Evolutionary conservation across 1,140 invertebrate species (phyloP).

Genomic region (Zaprionus capensis): DNA sequence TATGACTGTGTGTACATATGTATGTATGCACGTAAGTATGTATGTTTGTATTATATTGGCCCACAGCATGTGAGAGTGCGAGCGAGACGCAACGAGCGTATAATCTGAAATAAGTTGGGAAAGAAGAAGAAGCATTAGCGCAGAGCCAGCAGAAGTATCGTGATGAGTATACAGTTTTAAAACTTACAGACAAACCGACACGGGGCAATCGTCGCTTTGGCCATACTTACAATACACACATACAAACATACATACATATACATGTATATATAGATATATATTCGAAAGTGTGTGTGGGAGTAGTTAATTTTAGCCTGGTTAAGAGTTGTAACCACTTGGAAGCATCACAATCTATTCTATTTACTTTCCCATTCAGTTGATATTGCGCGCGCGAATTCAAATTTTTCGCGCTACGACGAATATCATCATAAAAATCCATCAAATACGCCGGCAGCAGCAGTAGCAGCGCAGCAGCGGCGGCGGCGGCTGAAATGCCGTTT

Average conservation of each 20-base stretch:
- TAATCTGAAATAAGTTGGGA: slow-evolving; percentile 80
- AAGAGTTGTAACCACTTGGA: slow-evolving; percentile 37
- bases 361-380: neutral
- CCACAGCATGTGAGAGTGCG: slow-evolving; percentile 57
- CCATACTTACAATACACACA: slow-evolving; percentile 38
- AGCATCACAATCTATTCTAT: slow-evolving; percentile 11
- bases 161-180: slow-evolving; percentile 81
- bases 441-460: slow-evolving; percentile 67
- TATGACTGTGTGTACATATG: slow-evolving; percentile 44
- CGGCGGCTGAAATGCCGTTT: slow-evolving; percentile 71
- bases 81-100: slow-evolving; percentile 65
- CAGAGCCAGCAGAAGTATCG: slow-evolving; percentile 75
- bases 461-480: slow-evolving; percentile 21
- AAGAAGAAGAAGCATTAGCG: slow-evolving; percentile 73
- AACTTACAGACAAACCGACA: slow-evolving; percentile 52
- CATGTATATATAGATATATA: slow-evolving; percentile 23
- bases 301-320: slow-evolving; percentile 48
- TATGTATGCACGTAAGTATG: slow-evolving; percentile 23
- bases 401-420: slow-evolving; percentile 45
- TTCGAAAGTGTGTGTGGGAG: slow-evolving; percentile 29
- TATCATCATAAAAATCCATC: slow-evolving; percentile 57
- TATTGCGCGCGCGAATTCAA: slow-evolving; percentile 65
- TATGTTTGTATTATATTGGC: slow-evolving; percentile 47
- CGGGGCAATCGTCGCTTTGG: slow-evolving; percentile 48
- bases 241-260: neutral